Evolutionary conservation across 2,797 vertebrate genomes (phyloP), one percentile per base, ranked within the genome.

Genomic region (Sebastes trivittatus): DNA sequence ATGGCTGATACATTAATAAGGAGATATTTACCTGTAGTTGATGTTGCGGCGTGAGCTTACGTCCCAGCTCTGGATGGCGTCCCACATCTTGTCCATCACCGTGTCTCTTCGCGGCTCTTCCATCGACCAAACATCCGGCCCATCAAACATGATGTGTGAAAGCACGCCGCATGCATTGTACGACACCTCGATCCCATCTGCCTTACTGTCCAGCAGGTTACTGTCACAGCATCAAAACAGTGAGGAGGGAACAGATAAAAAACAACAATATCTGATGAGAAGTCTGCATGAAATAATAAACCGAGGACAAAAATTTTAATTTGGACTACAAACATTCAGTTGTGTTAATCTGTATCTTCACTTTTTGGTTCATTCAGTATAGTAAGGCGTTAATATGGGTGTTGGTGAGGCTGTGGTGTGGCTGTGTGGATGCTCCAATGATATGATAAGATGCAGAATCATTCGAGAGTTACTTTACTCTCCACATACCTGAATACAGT

Each of bases 71-170:
- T 97, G 97, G 90, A 99, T 99, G 80, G 98, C 98, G 0, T 96
- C 95, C 98, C 97, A 98, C 98, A 99, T 99, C 75, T 97, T 96
- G 78, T 97, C 96, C 83, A 98, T 98, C 70, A 99, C 98, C 0
- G 95, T 83, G 23, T 96, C 96, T 78, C 98, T 93, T 11, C 63
- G 91, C 0, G 98, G 98, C 32, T 98, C 97, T 3, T 95, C 95
- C 94, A 99, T 97, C 0, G 88, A 91, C 98, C 98, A 99, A 27
- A 95, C 97, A 11, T 97, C 96, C 0, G 97, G 97, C 14, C 98
- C 98, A 5, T 99, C 98, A 2, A 98, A 99, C 97, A 99, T 98
- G 92, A 99, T 98, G 94, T 99, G 98, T 5, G 98, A 99, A 6
- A 99, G 97, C 49, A 99, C 98, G 0, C 98, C 98, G 0, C 98